phyloP scores from a whole-genome alignment of 1,140 invertebrate genomes.

The Alviniconcha marisindica region DNA sequence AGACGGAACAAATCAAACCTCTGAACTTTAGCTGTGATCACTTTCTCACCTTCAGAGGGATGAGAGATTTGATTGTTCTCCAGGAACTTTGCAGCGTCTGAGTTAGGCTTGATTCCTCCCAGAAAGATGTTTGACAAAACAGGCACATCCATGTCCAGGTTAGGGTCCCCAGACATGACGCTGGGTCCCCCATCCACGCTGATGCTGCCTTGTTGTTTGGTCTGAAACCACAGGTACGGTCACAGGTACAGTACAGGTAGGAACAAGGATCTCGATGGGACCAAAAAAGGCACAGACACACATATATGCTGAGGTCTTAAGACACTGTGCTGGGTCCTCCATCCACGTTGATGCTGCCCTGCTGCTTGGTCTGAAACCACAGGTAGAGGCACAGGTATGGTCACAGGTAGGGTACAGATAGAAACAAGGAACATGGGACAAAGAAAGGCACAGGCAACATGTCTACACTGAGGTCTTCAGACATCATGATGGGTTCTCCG shows the following conservation, averaged over 20 bases:
- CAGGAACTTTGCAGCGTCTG: constrained; percentile 57
- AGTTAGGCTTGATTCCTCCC: constrained; percentile 62
- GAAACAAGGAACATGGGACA: too few relatives aligned
- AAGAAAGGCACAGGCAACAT: too few relatives aligned
- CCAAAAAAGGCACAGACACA: too few relatives aligned
- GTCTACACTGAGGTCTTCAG: constrained; percentile 52
- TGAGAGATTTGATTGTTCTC: constrained; percentile 53
- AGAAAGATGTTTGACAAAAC: constrained; percentile 60
- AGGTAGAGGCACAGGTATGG: too few relatives aligned
- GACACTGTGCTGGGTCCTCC: constrained; percentile 29
- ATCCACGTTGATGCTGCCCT: constrained; percentile 55
- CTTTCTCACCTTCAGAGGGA: constrained; percentile 60
- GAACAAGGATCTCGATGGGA: too few relatives aligned
- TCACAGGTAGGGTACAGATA: too few relatives aligned
- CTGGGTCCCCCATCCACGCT: constrained; percentile 43
- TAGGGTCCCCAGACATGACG: constrained; percentile 52
- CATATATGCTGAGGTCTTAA: too few relatives aligned
- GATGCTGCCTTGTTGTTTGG: constrained; percentile 57
- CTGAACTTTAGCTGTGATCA: too few relatives aligned
- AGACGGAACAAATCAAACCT: too few relatives aligned
- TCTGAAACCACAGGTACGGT: constrained; percentile 1
- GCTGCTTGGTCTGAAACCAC: constrained; percentile 49
- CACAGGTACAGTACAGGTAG: too few relatives aligned
- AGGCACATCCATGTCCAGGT: constrained; percentile 47
- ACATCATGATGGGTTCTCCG: constrained; percentile 27